phyloP scores from a whole-genome alignment of 2,113 vertebrate genomes.

The Lampris megalopsis region DNA sequence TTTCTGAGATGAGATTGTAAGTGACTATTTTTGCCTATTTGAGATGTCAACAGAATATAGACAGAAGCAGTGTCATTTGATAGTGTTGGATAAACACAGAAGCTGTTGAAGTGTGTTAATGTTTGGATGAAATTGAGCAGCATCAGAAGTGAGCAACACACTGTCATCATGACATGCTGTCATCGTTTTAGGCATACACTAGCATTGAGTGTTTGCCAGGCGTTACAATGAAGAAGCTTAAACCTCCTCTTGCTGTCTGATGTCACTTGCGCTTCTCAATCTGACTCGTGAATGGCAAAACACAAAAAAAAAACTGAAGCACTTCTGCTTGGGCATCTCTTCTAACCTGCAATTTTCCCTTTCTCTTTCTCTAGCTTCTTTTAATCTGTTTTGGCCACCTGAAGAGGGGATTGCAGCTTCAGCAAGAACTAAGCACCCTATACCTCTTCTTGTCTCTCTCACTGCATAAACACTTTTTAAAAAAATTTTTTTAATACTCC shows the following conservation, averaged over 20 bases:
- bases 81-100: neutral
- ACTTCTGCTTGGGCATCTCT: conserved; percentile 47
- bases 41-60: conserved; percentile 1
- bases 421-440: conserved; percentile 89
- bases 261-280: conserved; percentile 28
- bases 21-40: neutral
- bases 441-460: conserved; percentile 76
- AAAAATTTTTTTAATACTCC: conserved; percentile 52
- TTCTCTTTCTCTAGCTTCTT: conserved; percentile 96
- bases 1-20: neutral
- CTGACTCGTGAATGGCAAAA: neutral
- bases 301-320: neutral
- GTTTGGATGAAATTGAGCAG: neutral
- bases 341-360: conserved; percentile 77
- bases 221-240: conserved; percentile 8
- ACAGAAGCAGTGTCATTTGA: neutral
- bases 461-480: conserved; percentile 51
- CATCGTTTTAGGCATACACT: neutral
- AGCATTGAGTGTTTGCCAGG: neutral
- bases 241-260: conserved; percentile 17
- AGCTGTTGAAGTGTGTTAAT: neutral
- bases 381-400: conserved; percentile 94
- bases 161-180: neutral
- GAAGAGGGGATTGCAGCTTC: conserved; percentile 94
- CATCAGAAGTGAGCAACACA: conserved; percentile 6